Evolutionary conservation across 2,888 invertebrate species (phyloP).

Genomic region (Phyllotreta striolata): DNA sequence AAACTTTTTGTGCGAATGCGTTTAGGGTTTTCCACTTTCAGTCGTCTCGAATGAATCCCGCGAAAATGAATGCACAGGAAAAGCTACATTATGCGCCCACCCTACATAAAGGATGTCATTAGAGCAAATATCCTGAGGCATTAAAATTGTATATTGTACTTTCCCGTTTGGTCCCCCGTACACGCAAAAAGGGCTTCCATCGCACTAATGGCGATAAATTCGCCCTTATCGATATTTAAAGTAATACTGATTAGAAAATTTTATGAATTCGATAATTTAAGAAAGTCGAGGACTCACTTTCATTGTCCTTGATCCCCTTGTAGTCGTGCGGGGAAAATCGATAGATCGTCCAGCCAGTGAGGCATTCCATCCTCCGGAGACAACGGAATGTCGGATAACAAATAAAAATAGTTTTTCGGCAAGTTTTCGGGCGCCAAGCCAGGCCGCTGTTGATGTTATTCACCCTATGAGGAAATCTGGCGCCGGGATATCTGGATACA

Average conservation of each 20-base stretch:
- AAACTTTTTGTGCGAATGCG: not conserved
- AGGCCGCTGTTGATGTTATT: conserved; percentile 20
- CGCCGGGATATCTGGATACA: conserved; percentile 19
- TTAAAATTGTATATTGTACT: conserved; percentile 39
- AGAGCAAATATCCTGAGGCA: conserved; percentile 54
- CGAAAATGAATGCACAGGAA: conserved; percentile 53
- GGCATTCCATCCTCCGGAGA: conserved; percentile 21
- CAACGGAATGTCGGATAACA: conserved; percentile 30
- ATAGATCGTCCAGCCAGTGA: conserved; percentile 22
- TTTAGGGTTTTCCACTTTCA: conserved; percentile 38
- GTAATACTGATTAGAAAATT: too few species aligned
- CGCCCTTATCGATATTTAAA: not conserved
- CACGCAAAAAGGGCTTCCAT: conserved; percentile 24
- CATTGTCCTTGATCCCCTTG: conserved; percentile 38
- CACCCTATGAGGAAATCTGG: conserved; percentile 23
- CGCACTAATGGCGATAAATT: conserved; percentile 5
- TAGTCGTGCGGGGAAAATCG: conserved; percentile 38
- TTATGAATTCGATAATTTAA: too few species aligned
- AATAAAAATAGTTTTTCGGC: conserved; percentile 41
- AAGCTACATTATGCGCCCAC: conserved; percentile 52
- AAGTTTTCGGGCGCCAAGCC: conserved; percentile 43
- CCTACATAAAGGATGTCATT: conserved; percentile 56
- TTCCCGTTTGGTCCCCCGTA: conserved; percentile 28
- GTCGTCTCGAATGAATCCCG: conserved; percentile 48
- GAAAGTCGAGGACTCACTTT: conserved; percentile 22